phyloP scores from a whole-genome alignment of 2,888 invertebrate species.

The Limnephilus rhombicus region DNA sequence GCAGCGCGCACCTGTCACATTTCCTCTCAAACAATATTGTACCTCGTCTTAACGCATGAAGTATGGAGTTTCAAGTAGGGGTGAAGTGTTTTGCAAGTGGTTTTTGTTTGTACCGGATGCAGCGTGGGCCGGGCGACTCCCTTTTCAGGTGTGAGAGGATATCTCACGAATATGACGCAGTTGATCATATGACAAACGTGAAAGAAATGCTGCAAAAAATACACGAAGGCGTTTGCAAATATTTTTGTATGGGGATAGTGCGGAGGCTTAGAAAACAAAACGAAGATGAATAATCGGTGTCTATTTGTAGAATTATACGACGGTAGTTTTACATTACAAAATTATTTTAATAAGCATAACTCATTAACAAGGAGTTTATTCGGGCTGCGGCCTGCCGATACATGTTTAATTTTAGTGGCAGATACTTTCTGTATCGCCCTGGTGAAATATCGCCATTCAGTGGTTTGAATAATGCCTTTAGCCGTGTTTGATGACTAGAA shows the following conservation, averaged over 20 bases:
- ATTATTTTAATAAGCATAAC: no score
- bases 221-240: not conserved
- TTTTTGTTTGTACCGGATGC: slow-evolving; percentile 37
- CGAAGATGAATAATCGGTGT: not conserved
- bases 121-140: slow-evolving; percentile 5
- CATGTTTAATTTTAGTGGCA: no score
- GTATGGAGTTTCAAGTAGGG: not conserved
- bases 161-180: slow-evolving; percentile 34
- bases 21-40: not conserved
- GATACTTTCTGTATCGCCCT: no score
- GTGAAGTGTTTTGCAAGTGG: slow-evolving; percentile 7
- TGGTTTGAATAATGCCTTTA: no score
- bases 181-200: slow-evolving; percentile 28
- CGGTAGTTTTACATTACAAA: no score
- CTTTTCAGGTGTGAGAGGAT: slow-evolving; percentile 39
- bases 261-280: not conserved
- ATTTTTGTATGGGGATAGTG: not conserved
- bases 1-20: not conserved
- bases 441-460: no score
- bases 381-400: no score
- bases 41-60: not conserved
- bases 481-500: no score
- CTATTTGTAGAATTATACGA: not conserved
- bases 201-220: slow-evolving; percentile 43
- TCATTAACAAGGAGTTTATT: no score